Evolutionary conservation across 2,888 invertebrate species (phyloP).

Genomic region (Eugnorisma glareosa): DNA sequence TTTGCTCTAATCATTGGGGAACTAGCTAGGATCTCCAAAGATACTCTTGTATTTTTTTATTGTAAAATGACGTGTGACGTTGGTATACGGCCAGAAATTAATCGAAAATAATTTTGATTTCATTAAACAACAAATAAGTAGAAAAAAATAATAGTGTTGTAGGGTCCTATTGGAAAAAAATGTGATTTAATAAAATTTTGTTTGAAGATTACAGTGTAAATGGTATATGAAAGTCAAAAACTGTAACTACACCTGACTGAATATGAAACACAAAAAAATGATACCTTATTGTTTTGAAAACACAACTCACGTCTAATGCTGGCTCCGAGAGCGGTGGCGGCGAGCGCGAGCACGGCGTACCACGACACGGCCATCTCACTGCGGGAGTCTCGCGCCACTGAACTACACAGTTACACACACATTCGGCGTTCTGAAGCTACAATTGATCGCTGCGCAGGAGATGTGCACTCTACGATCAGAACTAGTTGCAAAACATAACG

Average conservation of each 20-base stretch:
- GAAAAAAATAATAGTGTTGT: background rate
- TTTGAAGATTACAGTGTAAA: background rate
- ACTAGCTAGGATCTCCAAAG: background rate
- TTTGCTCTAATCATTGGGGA: background rate
- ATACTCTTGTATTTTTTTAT: too few relatives aligned
- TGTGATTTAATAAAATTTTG: background rate
- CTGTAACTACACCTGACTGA: background rate
- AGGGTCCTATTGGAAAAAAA: background rate
- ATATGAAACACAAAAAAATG: slow-evolving; percentile 11
- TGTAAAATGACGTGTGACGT: too few relatives aligned
- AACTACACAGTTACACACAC: slow-evolving; percentile 73
- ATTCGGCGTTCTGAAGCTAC: slow-evolving; percentile 85
- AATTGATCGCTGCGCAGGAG: slow-evolving; percentile 78
- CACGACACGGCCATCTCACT: slow-evolving; percentile 84
- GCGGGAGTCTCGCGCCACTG: slow-evolving; percentile 85
- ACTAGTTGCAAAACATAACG: slow-evolving; percentile 27
- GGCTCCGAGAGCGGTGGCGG: slow-evolving; percentile 85
- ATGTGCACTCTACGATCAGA: slow-evolving; percentile 36
- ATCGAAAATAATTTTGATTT: background rate
- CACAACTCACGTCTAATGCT: slow-evolving; percentile 85
- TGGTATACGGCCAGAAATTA: background rate
- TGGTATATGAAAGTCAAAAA: background rate
- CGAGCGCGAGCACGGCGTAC: slow-evolving; percentile 82
- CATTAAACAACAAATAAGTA: background rate
- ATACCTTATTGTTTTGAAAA: slow-evolving; percentile 50